phyloP scores from a whole-genome alignment of 1,140 invertebrate genomes.

The Conus betulinus region DNA sequence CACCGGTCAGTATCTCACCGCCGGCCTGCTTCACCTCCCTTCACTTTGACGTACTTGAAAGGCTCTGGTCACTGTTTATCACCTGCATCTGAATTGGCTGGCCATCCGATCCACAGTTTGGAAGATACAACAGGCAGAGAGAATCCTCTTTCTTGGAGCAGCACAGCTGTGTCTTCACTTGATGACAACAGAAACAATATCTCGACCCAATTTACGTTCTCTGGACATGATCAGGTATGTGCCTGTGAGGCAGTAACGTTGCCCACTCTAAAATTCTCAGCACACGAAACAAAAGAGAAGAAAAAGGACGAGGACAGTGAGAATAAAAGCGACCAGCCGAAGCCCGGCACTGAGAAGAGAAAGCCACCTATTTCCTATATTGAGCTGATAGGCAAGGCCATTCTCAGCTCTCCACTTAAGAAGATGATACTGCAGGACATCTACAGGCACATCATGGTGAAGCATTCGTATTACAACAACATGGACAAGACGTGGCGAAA shows the following conservation, averaged over 20 bases:
- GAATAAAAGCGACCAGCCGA: background rate
- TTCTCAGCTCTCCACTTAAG: conserved; percentile 79
- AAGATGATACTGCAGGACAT: conserved; percentile 76
- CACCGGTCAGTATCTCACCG: background rate
- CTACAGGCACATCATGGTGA: conserved; percentile 76
- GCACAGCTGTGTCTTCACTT: background rate
- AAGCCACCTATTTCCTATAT: conserved; percentile 82
- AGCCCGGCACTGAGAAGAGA: conserved; percentile 52
- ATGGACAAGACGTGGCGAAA: conserved; percentile 84
- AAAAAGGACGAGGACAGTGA: background rate
- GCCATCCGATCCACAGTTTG: background rate
- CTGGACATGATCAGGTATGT: background rate
- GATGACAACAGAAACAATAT: background rate
- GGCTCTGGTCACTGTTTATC: background rate
- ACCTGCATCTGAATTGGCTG: background rate
- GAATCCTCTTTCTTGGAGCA: background rate
- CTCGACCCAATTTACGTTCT: background rate
- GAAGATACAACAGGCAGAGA: background rate
- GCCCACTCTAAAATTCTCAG: background rate
- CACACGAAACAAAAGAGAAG: background rate
- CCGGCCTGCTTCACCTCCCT: background rate
- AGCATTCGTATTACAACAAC: conserved; percentile 80
- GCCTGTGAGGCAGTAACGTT: background rate
- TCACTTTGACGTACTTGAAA: background rate
- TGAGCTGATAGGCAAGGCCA: conserved; percentile 83